Base-by-base conservation (phyloP, 2,797 vertebrate genomes). In the Podarcis siculus region DNA sequence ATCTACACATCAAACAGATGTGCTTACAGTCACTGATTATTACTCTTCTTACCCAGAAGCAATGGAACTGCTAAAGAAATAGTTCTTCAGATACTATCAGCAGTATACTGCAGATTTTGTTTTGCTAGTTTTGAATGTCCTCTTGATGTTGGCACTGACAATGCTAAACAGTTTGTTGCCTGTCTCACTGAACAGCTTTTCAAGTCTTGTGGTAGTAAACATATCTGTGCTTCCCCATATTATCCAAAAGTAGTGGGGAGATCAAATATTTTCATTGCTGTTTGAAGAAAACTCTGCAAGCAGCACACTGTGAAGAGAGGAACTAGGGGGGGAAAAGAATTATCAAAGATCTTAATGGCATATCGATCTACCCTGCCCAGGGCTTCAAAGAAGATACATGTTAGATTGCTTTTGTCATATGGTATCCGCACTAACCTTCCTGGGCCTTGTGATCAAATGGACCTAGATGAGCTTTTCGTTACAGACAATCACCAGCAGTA, bases 301-400 rank as follows among this genome's bases (percentile, higher is more conserved):
- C 25, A 64, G 35, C 85, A 30, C 66, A 27, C 30, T 69, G 39
- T 86, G 42, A 32, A 79, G 23, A n/a, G 45, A 86, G 66, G 67
- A 67, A 27, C 21, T 67, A 13, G 61, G 3, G 45, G 45, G 45
- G 3, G 1, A 9, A 1, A 2, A 13, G 79, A 67, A 67, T 86
- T 86, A 49, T 39, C 72, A n/a, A 78, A 67, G 30, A 64, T 55
- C 23, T 79, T 69, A 69, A 86, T 86, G 64, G 23, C 12, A 8
- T 78, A 78, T 78, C 23, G 61, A 78, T 86, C 61, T 32, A n/a
- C 75, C 49, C n/a, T 45, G 23, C 12, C 32, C 23, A 78, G 21
- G 21, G n/a, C 61, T 78, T 86, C 61, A 78, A 84, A 84, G 45
- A 27, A 77, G 75, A 66, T 73, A 85, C 58, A 58, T 77, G 73